Base-by-base conservation (phyloP, 2,113 vertebrate species). In the Peromyscus maniculatus region DNA sequence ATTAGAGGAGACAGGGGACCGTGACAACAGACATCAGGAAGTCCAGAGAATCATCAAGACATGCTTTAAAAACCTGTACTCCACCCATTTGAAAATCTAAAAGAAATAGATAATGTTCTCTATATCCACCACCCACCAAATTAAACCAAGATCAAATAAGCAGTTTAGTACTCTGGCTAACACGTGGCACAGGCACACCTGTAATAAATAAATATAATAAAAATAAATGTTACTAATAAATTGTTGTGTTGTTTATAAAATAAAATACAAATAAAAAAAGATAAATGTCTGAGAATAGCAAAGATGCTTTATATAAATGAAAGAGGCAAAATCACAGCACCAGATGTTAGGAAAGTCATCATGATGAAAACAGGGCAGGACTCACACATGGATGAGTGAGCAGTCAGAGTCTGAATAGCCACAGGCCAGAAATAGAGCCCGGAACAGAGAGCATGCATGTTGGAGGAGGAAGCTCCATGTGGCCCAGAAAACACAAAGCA, bases 401-500 rank as follows among this genome's bases (percentile, higher is more conserved):
- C 4, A 6, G 36, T 46, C 43, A 13, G 3, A 13, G 3, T n/a
- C 69, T n/a, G 69, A 19, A 19, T 36, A n/a, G 33, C 31, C 26
- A 33, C 15, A 33, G 72, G 19, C 36, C 16, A 10, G 72, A 74
- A 72, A 74, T 3, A 74, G 72, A 19, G 15, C 33, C 31, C 11
- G n/a, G 46, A 69, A 22, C 7, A 6, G 69, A n/a, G 10, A 31
- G 13, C 22, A 12, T 1, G 10, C 31, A 3, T 11, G 2, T 46
- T 6, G 46, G 0, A 46, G 31, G 67, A 71, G 31, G 22, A 11
- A 22, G 24, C 4, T 69, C 57, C 10, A 1, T 5, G 13, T 1
- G 4, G 0, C n/a, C 31, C 24, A 64, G 43, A 36, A 36, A 74
- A 87, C 11, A 16, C 6, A 7, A 52, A 71, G 13, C 36, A 15